Evolutionary conservation across 2,113 vertebrate genomes (phyloP).

Genomic region (Ia io): DNA sequence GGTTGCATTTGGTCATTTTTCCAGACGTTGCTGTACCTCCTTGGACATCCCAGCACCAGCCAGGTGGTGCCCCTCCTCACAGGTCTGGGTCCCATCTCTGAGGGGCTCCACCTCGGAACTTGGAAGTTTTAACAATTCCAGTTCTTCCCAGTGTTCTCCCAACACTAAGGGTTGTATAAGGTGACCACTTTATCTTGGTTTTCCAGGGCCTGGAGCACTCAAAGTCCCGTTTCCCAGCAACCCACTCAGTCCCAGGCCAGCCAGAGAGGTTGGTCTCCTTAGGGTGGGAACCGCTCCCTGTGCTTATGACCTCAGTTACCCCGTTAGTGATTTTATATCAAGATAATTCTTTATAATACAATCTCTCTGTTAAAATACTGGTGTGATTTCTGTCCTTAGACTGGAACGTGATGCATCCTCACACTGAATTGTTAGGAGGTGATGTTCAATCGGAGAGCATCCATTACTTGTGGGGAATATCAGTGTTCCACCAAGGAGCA

Average conservation of each 20-base stretch:
- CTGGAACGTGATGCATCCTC: neutral
- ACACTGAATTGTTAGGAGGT: neutral
- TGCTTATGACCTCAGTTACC: neutral
- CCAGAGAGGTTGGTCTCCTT: neutral
- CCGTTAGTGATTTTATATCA: neutral
- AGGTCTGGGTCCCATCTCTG: neutral
- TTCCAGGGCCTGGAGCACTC: neutral
- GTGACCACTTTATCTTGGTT: neutral
- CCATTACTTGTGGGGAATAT: neutral
- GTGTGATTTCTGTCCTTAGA: neutral
- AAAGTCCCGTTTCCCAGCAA: neutral
- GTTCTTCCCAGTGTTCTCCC: neutral
- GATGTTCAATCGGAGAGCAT: neutral
- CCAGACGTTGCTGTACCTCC: neutral
- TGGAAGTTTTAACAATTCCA: neutral
- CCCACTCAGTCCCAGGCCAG: neutral
- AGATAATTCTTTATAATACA: neutral
- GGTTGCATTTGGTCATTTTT: neutral
- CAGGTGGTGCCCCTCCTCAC: neutral
- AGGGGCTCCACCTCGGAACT: neutral
- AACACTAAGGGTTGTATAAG: too few relatives aligned
- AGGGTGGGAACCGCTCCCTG: neutral
- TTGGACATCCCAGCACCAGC: neutral
- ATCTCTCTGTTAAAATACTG: neutral
- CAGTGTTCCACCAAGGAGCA: neutral